Evolutionary conservation across 2,113 vertebrate genomes (phyloP).

Genomic region (Aldabrachelys gigantea): DNA sequence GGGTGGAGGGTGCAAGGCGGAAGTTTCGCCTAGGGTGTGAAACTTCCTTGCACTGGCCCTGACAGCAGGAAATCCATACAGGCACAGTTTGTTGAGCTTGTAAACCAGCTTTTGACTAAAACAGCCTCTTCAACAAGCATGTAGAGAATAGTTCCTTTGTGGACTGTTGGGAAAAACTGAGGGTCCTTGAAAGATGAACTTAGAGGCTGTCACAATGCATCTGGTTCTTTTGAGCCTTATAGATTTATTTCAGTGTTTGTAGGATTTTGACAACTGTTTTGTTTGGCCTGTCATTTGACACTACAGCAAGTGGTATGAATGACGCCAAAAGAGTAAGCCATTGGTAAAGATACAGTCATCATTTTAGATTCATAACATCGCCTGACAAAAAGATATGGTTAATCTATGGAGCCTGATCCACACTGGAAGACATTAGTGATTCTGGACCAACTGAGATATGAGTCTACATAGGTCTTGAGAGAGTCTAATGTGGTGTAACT

Average conservation of each 20-base stretch:
- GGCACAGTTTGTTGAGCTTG: neutral
- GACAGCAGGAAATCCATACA: neutral
- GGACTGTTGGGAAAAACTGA: accelerated
- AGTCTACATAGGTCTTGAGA: too few species aligned
- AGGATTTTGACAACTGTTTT: neutral
- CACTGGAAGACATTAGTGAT: neutral
- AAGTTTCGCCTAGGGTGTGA: too few species aligned
- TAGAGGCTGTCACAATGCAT: neutral
- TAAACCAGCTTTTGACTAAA: neutral
- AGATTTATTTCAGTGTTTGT: neutral
- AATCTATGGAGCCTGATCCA: too few species aligned
- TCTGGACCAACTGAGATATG: too few species aligned
- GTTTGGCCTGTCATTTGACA: accelerated
- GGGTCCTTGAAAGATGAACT: accelerated
- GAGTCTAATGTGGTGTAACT: too few species aligned
- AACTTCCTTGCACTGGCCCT: too few species aligned
- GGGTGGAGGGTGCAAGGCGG: too few species aligned
- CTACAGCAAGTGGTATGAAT: neutral
- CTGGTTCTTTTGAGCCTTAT: neutral
- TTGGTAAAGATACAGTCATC: neutral
- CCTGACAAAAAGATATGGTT: neutral
- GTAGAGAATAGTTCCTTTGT: neutral
- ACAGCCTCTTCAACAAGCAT: neutral
- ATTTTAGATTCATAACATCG: neutral
- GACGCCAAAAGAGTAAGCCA: neutral